A percentile compares a stretch with the other conserved stretches of the same genome.
phyloP scores from a whole-genome alignment of 2,888 invertebrate species.

The Melieria crassipennis region DNA sequence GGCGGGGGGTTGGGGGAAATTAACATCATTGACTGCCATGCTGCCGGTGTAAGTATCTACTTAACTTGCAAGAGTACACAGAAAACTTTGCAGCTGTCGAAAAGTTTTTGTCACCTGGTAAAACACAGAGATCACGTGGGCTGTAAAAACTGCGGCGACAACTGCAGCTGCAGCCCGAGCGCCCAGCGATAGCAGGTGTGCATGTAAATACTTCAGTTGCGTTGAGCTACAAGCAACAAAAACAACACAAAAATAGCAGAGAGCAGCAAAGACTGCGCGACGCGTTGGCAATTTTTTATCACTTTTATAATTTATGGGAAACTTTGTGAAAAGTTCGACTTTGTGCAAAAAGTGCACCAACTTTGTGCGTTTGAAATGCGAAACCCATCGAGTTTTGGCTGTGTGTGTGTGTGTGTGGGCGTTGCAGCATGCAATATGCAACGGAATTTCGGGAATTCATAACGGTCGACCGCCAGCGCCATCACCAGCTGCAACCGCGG shows the following conservation, averaged over 20 bases:
- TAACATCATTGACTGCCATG: slow-evolving; percentile 23
- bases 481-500: not conserved
- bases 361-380: slow-evolving; percentile 17
- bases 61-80: not conserved
- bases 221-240: not conserved
- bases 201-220: not conserved
- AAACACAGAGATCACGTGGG: slow-evolving; percentile 5
- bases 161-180: not conserved
- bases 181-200: not conserved
- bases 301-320: slow-evolving; percentile 31
- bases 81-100: slow-evolving; percentile 14
- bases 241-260: not conserved
- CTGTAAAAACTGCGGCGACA: not conserved
- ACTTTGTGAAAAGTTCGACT: slow-evolving; percentile 38
- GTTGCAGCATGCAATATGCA: slow-evolving; percentile 2
- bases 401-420: not conserved
- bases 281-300: slow-evolving; percentile 29
- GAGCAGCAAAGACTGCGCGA: not conserved
- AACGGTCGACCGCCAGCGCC: slow-evolving; percentile 1
- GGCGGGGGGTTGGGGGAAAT: not conserved
- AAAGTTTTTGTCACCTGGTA: slow-evolving; percentile 23
- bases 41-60: slow-evolving; percentile 6
- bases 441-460: slow-evolving; percentile 19
- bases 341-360: slow-evolving; percentile 13
- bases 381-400: not conserved